Evolutionary conservation across 2,113 vertebrate species (phyloP).

Genomic region (Pterophyllum scalare): DNA sequence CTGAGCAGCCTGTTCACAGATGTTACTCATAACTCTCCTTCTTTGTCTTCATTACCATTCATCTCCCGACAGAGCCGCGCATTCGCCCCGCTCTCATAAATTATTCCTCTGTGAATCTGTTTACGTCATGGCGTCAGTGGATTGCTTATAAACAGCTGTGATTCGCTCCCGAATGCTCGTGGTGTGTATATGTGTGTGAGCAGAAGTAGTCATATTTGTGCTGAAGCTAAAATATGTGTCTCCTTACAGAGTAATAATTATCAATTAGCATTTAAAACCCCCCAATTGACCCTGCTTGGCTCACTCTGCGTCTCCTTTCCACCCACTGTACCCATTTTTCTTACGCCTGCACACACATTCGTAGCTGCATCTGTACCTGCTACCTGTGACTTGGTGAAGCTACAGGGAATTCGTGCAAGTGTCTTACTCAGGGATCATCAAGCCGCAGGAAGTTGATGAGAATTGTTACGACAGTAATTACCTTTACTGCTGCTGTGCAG

Average conservation of each 20-base stretch:
- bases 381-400: constrained; percentile 21
- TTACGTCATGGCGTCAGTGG: constrained; percentile 49
- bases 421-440: constrained; percentile 33
- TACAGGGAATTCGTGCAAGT: constrained; percentile 21
- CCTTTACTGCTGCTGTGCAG: constrained; percentile 43
- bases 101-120: constrained; percentile 64
- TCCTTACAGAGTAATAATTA: constrained; percentile 42
- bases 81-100: constrained; percentile 54
- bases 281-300: constrained; percentile 50
- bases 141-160: constrained; percentile 69
- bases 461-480: constrained; percentile 61
- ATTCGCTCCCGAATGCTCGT: constrained; percentile 14
- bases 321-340: constrained; percentile 19
- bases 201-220: neutral
- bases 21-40: constrained; percentile 71
- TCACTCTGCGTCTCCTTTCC: constrained; percentile 14
- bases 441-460: constrained; percentile 63
- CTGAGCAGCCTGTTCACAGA: constrained; percentile 64
- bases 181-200: neutral
- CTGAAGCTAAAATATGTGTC: neutral
- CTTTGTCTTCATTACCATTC: constrained; percentile 74
- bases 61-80: constrained; percentile 30
- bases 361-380: constrained; percentile 6
- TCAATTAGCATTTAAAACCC: constrained; percentile 43
- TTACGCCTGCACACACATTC: neutral